Evolutionary conservation across 2,113 vertebrate genomes (phyloP).

Genomic region (Saccopteryx bilineata): DNA sequence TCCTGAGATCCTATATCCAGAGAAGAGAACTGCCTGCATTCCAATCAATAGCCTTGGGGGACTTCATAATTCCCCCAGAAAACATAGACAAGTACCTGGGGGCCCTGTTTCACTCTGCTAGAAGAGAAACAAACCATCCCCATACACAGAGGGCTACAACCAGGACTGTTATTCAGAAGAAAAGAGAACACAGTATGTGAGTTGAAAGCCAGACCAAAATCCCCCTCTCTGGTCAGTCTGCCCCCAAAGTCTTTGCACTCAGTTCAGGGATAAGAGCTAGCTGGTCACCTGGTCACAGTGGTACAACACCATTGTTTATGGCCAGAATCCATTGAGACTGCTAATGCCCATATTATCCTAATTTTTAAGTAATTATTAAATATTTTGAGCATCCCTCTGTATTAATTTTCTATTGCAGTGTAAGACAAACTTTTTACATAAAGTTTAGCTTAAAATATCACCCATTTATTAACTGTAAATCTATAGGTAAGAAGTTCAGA

Average conservation of each 20-base stretch:
- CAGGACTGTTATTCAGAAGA: not conserved
- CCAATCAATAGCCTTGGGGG: not conserved
- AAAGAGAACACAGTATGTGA: not conserved
- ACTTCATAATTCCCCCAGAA: not conserved
- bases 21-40: not conserved
- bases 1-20: not conserved
- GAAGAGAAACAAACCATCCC: not conserved
- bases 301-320: not conserved
- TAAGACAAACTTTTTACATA: not conserved
- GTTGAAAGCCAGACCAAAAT: not conserved
- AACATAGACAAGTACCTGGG: not conserved
- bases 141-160: not conserved
- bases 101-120: not conserved
- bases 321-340: not conserved
- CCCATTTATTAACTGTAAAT: not conserved
- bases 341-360: not conserved
- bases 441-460: not conserved
- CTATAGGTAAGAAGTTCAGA: not conserved
- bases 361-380: not conserved
- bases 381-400: not conserved
- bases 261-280: not conserved
- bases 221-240: not conserved
- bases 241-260: not conserved
- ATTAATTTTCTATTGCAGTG: not conserved
- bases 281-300: not conserved